phyloP scores from a whole-genome alignment of 2,113 vertebrate genomes.

The Xerus inauris region DNA sequence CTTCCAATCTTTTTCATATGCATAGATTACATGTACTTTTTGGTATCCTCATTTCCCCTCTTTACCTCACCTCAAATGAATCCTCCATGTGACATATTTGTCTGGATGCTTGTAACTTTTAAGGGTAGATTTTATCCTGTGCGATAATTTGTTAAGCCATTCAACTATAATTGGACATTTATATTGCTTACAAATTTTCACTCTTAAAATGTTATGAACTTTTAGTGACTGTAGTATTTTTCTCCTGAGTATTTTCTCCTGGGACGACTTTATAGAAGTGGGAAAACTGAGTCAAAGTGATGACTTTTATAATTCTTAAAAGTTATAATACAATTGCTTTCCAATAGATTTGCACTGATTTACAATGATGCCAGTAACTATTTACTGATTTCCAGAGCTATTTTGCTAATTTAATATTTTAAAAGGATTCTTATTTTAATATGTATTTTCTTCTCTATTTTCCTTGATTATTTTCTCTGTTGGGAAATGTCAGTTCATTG shows the following conservation, averaged over 20 bases:
- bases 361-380: not conserved
- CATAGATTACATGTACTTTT: not conserved
- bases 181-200: not conserved
- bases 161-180: not conserved
- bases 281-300: not conserved
- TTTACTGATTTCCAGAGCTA: not conserved
- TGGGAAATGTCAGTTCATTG: not conserved
- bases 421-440: not conserved
- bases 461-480: not conserved
- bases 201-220: not conserved
- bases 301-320: not conserved
- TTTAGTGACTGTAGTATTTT: not conserved
- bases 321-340: not conserved
- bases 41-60: not conserved
- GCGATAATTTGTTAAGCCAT: not conserved
- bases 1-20: not conserved
- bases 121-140: not conserved
- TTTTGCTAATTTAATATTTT: conserved; percentile 16
- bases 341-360: not conserved
- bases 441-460: not conserved
- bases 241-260: not conserved
- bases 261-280: conserved; percentile 1
- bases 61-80: not conserved
- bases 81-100: not conserved
- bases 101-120: not conserved